phyloP scores from a whole-genome alignment of 2,797 vertebrate species.

The Amblyraja radiata region DNA sequence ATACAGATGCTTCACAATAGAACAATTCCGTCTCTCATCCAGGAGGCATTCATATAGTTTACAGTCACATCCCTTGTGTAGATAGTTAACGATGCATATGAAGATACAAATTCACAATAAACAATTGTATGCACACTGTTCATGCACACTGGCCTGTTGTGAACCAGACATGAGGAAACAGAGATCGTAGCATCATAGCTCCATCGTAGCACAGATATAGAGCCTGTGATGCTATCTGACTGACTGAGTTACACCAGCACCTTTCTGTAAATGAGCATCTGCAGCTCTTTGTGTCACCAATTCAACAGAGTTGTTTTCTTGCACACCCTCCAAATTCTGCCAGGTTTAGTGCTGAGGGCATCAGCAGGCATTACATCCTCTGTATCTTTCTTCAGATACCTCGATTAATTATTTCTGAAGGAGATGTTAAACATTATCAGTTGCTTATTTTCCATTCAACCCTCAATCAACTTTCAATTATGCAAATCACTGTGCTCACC shows the following conservation, averaged over 20 bases:
- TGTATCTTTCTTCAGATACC: neutral
- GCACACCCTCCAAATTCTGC: neutral
- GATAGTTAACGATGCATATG: too few relatives aligned
- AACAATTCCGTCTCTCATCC: neutral
- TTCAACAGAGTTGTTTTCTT: neutral
- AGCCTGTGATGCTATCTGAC: too few relatives aligned
- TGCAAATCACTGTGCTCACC: neutral
- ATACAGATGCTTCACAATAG: neutral
- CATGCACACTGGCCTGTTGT: too few relatives aligned
- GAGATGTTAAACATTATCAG: neutral
- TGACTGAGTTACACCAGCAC: too few relatives aligned
- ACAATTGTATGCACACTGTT: too few relatives aligned
- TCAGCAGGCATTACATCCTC: neutral
- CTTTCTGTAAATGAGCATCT: too few relatives aligned
- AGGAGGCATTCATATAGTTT: neutral
- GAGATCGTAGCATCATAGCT: too few relatives aligned
- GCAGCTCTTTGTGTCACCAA: neutral
- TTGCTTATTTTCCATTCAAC: neutral
- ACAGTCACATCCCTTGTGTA: neutral
- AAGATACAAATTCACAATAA: too few relatives aligned
- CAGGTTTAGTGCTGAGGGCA: too few relatives aligned
- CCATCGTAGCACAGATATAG: too few relatives aligned
- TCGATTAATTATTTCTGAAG: neutral
- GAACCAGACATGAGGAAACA: too few relatives aligned
- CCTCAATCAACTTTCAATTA: neutral